Evolutionary conservation across 2,113 vertebrate genomes (phyloP), one percentile per base, ranked within the genome.

Genomic region (Charadrius vociferus): DNA sequence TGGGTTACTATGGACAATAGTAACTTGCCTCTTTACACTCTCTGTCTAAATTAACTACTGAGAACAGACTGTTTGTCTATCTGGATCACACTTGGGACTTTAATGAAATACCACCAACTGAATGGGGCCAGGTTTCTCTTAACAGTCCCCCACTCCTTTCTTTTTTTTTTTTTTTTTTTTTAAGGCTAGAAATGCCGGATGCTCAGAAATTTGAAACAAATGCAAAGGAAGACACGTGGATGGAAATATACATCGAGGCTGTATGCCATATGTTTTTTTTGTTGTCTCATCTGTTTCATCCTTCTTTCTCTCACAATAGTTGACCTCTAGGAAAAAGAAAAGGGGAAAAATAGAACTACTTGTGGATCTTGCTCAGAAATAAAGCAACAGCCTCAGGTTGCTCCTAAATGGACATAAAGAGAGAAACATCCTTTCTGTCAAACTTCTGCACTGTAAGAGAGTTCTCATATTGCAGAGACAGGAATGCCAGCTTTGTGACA

Each of bases 81-180:
- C 37, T 75, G 61, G 37, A 71, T 87, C 37, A 12, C 7, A 13
- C 20, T 82, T 50, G 29, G 22, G 34, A 45, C 32, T 89, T 70
- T 45, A 58, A 16, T 26, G 27, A 73, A 93, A 32, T 55, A 45
- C 15, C 1, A 9, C 6, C 18, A 63, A 3, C 16, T 45, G 45
- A 49, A 4, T 4, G 34, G 50, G 43, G 6, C 6, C 39, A 77
- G 12, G 7, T 45, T 81, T 89, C 41, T 65, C 24, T 20, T 67
- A 37, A 58, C 18, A 53, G 29, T 34, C 8, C 22, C 12, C 27
- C 3, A 0, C 13, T 6, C 4, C 4, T 24, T 32, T 9, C 1
- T 30, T 24, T 30, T 36, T 21, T 21, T 15, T 9, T 16, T 26
- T 27, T 27, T 14, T 13, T 67, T 37, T 15, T 49, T 34, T 39